phyloP scores from a whole-genome alignment of 2,888 invertebrate genomes.

The Cephus pulcher region DNA sequence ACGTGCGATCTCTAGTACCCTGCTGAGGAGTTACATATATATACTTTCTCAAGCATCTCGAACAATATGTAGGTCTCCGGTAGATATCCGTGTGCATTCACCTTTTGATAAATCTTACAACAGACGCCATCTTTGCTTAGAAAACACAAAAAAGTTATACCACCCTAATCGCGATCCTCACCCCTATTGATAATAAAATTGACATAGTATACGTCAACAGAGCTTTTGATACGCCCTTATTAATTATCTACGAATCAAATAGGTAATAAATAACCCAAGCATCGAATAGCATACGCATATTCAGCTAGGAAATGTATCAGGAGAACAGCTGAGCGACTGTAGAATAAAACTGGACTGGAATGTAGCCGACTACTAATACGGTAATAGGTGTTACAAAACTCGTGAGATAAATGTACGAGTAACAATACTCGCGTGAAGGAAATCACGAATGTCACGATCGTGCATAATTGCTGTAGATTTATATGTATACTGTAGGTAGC shows the following conservation, averaged over 20 bases:
- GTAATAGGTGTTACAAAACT: background rate
- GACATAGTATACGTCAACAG: background rate
- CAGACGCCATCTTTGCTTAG: background rate
- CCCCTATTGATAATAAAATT: background rate
- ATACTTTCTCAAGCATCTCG: background rate
- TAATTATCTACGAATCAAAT: background rate
- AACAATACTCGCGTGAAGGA: background rate
- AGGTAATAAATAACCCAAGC: background rate
- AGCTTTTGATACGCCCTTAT: background rate
- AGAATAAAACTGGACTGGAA: background rate
- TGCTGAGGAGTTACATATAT: slow-evolving; percentile 5
- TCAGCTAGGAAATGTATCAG: background rate
- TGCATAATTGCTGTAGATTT: background rate
- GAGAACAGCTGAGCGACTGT: background rate
- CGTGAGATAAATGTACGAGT: background rate
- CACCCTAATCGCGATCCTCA: background rate
- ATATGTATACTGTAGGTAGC: background rate
- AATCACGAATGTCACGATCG: background rate
- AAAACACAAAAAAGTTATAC: background rate
- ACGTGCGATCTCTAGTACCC: slow-evolving; percentile 39
- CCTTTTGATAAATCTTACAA: background rate
- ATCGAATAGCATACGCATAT: background rate
- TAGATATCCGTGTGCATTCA: background rate
- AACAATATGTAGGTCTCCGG: background rate
- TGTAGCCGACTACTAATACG: background rate